phyloP scores from a whole-genome alignment of 2,113 vertebrate genomes.

The Daphoenositta chrysoptera region DNA sequence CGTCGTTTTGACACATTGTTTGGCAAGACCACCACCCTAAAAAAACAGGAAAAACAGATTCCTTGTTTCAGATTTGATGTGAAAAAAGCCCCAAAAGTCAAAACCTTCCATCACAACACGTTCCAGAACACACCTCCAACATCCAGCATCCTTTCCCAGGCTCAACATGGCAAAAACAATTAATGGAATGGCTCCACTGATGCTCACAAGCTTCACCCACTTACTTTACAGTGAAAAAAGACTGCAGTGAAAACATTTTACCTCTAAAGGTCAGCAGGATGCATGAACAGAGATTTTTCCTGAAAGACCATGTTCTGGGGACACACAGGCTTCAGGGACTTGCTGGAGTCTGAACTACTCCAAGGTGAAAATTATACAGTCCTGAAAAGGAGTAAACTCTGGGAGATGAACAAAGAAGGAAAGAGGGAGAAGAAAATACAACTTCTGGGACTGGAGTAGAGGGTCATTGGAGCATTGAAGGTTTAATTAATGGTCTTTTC shows the following conservation, averaged over 20 bases:
- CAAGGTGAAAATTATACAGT: background rate
- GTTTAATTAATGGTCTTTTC: conserved; percentile 8
- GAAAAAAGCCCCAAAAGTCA: background rate
- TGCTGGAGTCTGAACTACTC: background rate
- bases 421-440: background rate
- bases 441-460: background rate
- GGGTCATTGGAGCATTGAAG: fast-evolving
- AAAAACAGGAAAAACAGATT: background rate
- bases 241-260: background rate
- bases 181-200: background rate
- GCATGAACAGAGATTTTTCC: background rate
- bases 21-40: background rate
- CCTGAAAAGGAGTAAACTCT: background rate
- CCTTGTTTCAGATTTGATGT: background rate
- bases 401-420: background rate
- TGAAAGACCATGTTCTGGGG: too few species aligned
- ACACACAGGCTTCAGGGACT: background rate
- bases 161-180: background rate
- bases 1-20: background rate
- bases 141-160: background rate
- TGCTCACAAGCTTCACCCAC: background rate
- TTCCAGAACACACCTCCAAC: background rate
- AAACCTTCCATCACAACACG: background rate
- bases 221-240: background rate
- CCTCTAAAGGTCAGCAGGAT: background rate